Evolutionary conservation across 2,888 invertebrate genomes (phyloP).

Genomic region (Tiliacea aurago): DNA sequence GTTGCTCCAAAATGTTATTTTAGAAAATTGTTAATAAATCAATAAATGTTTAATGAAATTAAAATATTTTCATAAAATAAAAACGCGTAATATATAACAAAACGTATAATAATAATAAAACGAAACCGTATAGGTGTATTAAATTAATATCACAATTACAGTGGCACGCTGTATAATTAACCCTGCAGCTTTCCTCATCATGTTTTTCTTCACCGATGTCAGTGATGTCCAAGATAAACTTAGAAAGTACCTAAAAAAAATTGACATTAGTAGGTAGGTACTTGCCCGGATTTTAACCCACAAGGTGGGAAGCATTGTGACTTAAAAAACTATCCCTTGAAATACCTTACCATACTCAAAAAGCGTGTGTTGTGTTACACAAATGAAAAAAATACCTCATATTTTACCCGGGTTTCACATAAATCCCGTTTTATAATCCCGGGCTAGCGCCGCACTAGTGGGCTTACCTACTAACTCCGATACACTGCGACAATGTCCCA

Average conservation of each 20-base stretch:
- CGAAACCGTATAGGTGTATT: no score
- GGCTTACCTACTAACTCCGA: slow-evolving; percentile 39
- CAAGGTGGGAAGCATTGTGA: neutral
- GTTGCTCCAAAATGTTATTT: no score
- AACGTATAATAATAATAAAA: no score
- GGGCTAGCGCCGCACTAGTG: slow-evolving; percentile 35
- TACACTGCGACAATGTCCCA: slow-evolving; percentile 42
- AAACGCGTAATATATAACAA: no score
- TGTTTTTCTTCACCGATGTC: no score
- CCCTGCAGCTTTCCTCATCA: no score
- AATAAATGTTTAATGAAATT: no score
- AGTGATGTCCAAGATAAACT: no score
- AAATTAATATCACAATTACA: no score
- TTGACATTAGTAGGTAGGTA: neutral
- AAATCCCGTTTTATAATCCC: slow-evolving; percentile 45
- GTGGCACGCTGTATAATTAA: no score
- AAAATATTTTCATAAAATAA: no score
- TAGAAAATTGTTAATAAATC: no score
- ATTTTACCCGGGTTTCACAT: slow-evolving; percentile 8
- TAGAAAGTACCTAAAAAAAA: neutral
- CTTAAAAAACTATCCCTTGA: neutral
- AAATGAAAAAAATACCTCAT: neutral
- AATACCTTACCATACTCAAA: neutral
- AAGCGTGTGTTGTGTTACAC: neutral
- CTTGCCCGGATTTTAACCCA: neutral